These are phyloP conservation scores for Brachionus paranguensis DNA, from an alignment of 1,140 invertebrate genomes.

Conservation along the genomic window DNA sequence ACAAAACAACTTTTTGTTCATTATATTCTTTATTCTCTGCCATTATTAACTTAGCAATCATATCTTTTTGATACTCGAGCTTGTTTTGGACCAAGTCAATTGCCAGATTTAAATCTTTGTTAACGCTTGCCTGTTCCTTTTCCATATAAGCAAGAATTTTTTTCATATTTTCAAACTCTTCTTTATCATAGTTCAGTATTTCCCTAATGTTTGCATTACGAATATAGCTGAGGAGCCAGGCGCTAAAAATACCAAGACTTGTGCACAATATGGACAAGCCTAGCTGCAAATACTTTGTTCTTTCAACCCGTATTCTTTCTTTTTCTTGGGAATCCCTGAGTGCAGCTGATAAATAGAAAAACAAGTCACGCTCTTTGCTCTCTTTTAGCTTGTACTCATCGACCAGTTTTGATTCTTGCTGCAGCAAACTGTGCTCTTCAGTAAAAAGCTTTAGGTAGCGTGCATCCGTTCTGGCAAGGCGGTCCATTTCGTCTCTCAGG, in stretches of 20 bases:
- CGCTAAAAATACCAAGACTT: conserved; percentile 4
- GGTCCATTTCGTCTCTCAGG: conserved; percentile 65
- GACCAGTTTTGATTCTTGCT: conserved; percentile 50
- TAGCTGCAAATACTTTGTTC: conserved; percentile 64
- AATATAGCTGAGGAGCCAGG: conserved; percentile 17
- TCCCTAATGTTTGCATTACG: conserved; percentile 22
- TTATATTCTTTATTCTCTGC: background rate
- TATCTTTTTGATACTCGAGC: background rate
- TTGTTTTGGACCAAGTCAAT: background rate
- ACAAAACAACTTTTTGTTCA: background rate
- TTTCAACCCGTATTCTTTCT: conserved; percentile 66
- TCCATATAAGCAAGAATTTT: background rate
- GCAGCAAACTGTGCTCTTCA: conserved; percentile 55
- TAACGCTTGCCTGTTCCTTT: background rate
- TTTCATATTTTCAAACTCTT: conserved; percentile 8
- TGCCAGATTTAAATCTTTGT: background rate
- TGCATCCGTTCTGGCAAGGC: conserved; percentile 64
- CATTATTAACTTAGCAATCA: background rate
- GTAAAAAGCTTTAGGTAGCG: conserved; percentile 62
- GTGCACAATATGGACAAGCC: conserved; percentile 34
- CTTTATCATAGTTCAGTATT: background rate
- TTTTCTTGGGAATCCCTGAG: conserved; percentile 68
- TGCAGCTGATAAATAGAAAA: conserved; percentile 63
- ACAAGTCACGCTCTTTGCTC: conserved; percentile 62
- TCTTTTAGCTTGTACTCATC: conserved; percentile 52